Percentiles rank a stretch among this genome's conserved stretches.
phyloP scores from a whole-genome alignment of 1,140 invertebrate species.

The Papilio aristodemus region DNA sequence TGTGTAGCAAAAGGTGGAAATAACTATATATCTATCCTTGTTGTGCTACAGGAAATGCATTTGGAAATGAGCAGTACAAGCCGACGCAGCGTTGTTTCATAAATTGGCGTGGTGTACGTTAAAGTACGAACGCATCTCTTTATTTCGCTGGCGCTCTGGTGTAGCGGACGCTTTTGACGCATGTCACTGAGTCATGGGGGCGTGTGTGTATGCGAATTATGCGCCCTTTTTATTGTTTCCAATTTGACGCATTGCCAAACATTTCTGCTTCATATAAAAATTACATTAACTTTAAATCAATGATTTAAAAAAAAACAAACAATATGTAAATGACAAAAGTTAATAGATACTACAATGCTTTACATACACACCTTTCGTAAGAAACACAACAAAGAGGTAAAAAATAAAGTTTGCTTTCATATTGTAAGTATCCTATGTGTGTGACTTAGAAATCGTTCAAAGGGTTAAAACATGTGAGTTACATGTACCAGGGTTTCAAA shows the following conservation, averaged over 20 bases:
- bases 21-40: constrained; percentile 10
- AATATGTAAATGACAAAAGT: no score
- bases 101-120: constrained; percentile 16
- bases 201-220: constrained; percentile 47
- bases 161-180: constrained; percentile 66
- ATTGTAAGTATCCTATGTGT: no score
- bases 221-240: constrained; percentile 19
- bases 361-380: no score
- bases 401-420: no score
- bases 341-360: no score
- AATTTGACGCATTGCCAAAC: neutral
- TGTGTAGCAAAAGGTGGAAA: neutral
- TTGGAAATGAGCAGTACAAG: constrained; percentile 16
- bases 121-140: constrained; percentile 50
- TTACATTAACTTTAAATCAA: no score
- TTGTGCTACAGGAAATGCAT: constrained; percentile 17
- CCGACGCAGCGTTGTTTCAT: neutral
- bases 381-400: no score
- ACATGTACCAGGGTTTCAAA: constrained; percentile 67
- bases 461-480: constrained; percentile 79
- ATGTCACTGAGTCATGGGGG: constrained; percentile 73
- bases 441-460: constrained; percentile 50
- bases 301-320: no score
- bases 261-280: no score
- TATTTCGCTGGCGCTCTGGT: constrained; percentile 56